phyloP scores from a whole-genome alignment of 2,888 invertebrate genomes.

The Lottia gigantea region DNA sequence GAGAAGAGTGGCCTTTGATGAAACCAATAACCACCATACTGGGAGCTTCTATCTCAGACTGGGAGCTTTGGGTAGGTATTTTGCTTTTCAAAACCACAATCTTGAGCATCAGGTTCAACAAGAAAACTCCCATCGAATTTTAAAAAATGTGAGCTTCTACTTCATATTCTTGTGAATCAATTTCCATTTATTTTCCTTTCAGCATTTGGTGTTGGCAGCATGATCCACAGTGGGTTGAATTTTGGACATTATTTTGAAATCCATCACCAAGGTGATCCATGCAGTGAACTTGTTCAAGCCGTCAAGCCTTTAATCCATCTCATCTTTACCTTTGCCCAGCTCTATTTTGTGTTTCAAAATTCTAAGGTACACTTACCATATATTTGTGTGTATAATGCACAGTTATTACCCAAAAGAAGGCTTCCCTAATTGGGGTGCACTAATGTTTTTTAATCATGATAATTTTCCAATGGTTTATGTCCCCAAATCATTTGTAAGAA shows the following conservation, averaged over 20 bases:
- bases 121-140: too few species aligned
- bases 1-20: constrained; percentile 18
- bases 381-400: too few species aligned
- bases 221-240: constrained; percentile 20
- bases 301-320: constrained; percentile 92
- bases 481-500: too few species aligned
- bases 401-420: too few species aligned
- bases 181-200: neutral
- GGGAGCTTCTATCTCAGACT: constrained; percentile 32
- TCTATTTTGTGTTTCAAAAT: constrained; percentile 98
- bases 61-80: constrained; percentile 28
- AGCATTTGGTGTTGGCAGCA: constrained; percentile 28
- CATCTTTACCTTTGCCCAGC: constrained; percentile 97
- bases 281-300: constrained; percentile 84
- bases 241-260: constrained; percentile 20
- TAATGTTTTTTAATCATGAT: too few species aligned
- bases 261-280: constrained; percentile 74
- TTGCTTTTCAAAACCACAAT: too few species aligned
- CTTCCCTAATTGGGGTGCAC: too few species aligned
- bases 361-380: constrained; percentile 94
- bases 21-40: constrained; percentile 15
- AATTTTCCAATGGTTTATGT: too few species aligned
- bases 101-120: too few species aligned
- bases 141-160: too few species aligned
- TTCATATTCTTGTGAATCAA: too few species aligned